These are phyloP conservation scores for Hofmannophila pseudospretella DNA, from an alignment of 2,888 invertebrate genomes.

Conservation along the genomic window DNA sequence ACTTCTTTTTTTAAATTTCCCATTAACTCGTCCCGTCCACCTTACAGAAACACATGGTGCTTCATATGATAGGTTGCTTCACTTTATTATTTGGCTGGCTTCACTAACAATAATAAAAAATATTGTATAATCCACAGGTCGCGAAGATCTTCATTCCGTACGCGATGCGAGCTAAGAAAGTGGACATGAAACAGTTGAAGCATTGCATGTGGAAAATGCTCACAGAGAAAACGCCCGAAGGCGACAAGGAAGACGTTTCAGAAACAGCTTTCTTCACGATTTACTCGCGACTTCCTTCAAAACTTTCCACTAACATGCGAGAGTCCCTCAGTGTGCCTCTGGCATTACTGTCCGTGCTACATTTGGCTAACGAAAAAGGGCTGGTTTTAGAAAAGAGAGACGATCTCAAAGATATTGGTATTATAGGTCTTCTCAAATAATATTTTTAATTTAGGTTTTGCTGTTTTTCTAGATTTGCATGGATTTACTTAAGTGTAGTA, in stretches of 20 bases:
- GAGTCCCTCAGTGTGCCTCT: conserved; percentile 87
- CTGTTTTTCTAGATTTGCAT: no score
- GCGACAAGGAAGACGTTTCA: conserved; percentile 52
- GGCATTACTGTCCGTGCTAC: conserved; percentile 88
- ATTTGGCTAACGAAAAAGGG: conserved; percentile 89
- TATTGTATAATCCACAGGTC: no score
- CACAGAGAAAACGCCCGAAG: conserved; percentile 44
- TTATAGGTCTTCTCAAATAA: conserved; percentile 54
- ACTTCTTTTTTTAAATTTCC: no score
- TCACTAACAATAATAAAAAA: no score
- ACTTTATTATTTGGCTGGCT: no score
- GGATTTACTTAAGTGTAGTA: no score
- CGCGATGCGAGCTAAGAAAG: conserved; percentile 89
- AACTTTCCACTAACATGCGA: conserved; percentile 79
- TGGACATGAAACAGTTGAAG: conserved; percentile 91
- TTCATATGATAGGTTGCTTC: no score
- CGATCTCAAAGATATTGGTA: conserved; percentile 73
- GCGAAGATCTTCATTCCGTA: conserved; percentile 86
- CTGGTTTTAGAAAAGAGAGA: conserved; percentile 73
- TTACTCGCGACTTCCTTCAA: conserved; percentile 76
- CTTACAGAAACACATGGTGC: no score
- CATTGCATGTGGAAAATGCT: conserved; percentile 84
- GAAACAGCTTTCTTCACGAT: conserved; percentile 74
- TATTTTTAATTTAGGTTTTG: not conserved
- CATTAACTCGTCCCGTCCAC: no score